Conservation (phyloP, 2,113 vertebrate species). For the Barbus barbus region DNA sequence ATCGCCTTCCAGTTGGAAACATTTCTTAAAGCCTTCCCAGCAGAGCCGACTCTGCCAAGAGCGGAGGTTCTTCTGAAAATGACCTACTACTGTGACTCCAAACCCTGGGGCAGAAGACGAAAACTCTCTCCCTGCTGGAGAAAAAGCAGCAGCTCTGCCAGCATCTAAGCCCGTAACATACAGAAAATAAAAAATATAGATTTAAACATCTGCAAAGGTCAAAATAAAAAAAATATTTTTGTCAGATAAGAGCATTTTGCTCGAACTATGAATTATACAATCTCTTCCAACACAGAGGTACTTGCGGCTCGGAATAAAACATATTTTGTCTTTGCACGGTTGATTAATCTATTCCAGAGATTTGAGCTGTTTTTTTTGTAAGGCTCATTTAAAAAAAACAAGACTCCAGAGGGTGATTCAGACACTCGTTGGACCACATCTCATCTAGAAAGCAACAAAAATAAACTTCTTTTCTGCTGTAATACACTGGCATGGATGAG, state of each 20-base stretch:
- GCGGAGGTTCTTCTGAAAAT: conserved; percentile 44
- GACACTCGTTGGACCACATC: background rate
- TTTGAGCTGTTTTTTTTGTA: background rate
- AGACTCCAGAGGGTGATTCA: conserved; percentile 11
- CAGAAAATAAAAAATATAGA: background rate
- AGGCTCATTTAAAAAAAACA: background rate
- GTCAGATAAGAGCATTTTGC: background rate
- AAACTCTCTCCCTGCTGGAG: conserved; percentile 8
- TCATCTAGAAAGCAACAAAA: conserved; percentile 19
- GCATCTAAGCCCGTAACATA: background rate
- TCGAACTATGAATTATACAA: background rate
- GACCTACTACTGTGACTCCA: conserved; percentile 46
- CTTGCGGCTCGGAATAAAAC: background rate
- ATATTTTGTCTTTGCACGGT: background rate
- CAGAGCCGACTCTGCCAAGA: conserved; percentile 49
- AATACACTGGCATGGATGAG: conserved; percentile 4
- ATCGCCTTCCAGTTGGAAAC: conserved; percentile 46
- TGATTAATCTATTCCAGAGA: background rate
- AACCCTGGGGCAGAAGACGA: conserved; percentile 14
- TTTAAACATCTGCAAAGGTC: background rate
- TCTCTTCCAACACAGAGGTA: background rate
- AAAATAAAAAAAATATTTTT: background rate
- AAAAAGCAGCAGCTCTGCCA: background rate
- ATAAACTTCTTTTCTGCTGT: conserved; percentile 8
- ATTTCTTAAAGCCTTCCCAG: conserved; percentile 45